phyloP scores from a whole-genome alignment of 2,797 vertebrate genomes.

The Spheniscus humboldti region DNA sequence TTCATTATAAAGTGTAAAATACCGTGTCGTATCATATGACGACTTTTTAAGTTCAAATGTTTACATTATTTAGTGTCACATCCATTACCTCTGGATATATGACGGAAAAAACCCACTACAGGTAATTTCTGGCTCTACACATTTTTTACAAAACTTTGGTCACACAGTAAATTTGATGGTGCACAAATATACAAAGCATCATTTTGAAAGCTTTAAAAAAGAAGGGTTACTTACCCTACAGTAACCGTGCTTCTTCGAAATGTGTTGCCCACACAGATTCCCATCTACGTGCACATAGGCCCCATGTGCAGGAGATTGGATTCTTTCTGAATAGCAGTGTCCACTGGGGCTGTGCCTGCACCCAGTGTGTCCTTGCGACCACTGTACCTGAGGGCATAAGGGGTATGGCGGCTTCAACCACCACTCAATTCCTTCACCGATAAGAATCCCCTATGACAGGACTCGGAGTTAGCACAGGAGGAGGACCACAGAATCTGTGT shows the following conservation, averaged over 20 bases:
- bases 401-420: slow-evolving; percentile 70
- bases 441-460: slow-evolving; percentile 57
- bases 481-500: slow-evolving; percentile 62
- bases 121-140: neutral
- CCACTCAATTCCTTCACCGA: slow-evolving; percentile 60
- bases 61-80: neutral
- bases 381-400: slow-evolving; percentile 71
- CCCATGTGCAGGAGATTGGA: slow-evolving; percentile 68
- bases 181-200: slow-evolving; percentile 53
- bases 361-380: slow-evolving; percentile 71
- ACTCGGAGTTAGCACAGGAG: slow-evolving; percentile 44
- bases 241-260: slow-evolving; percentile 71
- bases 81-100: neutral
- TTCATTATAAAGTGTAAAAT: neutral
- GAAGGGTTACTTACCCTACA: slow-evolving; percentile 70
- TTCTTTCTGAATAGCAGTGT: slow-evolving; percentile 71
- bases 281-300: slow-evolving; percentile 69
- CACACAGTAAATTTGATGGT: slow-evolving; percentile 6
- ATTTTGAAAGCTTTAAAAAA: slow-evolving; percentile 63
- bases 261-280: slow-evolving; percentile 71
- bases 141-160: neutral
- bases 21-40: neutral
- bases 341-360: slow-evolving; percentile 71
- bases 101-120: neutral
- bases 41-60: neutral